Evolutionary conservation across 2,888 invertebrate species (phyloP).

Genomic region (Scaptodrosophila latifasciaeformis): DNA sequence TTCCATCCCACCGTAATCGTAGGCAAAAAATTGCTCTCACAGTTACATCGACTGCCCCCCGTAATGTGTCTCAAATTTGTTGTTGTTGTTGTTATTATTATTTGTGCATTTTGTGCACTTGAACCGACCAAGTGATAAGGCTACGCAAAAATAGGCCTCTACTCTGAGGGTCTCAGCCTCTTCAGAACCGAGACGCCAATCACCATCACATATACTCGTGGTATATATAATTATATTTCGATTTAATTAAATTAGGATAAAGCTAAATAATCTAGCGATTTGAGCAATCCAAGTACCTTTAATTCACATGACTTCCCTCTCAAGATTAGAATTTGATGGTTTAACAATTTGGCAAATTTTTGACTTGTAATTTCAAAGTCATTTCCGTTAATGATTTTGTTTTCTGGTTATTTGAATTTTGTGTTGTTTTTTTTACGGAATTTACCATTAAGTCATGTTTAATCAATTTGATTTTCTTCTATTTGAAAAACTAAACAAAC

Average conservation of each 20-base stretch:
- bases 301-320: too few relatives aligned
- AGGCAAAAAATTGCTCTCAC: slow-evolving; percentile 17
- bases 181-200: slow-evolving; percentile 33
- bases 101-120: slow-evolving; percentile 63
- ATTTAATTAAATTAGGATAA: too few relatives aligned
- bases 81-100: slow-evolving; percentile 24
- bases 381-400: slow-evolving; percentile 39
- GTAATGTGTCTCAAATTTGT: slow-evolving; percentile 9
- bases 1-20: background rate
- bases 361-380: slow-evolving; percentile 19
- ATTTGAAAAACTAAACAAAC: too few relatives aligned
- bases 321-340: background rate
- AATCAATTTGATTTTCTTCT: too few relatives aligned
- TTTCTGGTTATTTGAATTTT: too few relatives aligned
- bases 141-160: background rate
- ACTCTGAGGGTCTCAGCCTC: slow-evolving; percentile 37
- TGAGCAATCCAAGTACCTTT: too few relatives aligned
- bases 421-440: too few relatives aligned
- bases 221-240: too few relatives aligned
- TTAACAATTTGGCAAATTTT: background rate
- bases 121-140: slow-evolving; percentile 47
- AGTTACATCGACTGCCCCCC: slow-evolving; percentile 16
- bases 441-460: too few relatives aligned
- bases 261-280: too few relatives aligned
- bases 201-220: slow-evolving; percentile 4